phyloP scores from a whole-genome alignment of 2,113 vertebrate genomes.

The Pachyramphus minor region DNA sequence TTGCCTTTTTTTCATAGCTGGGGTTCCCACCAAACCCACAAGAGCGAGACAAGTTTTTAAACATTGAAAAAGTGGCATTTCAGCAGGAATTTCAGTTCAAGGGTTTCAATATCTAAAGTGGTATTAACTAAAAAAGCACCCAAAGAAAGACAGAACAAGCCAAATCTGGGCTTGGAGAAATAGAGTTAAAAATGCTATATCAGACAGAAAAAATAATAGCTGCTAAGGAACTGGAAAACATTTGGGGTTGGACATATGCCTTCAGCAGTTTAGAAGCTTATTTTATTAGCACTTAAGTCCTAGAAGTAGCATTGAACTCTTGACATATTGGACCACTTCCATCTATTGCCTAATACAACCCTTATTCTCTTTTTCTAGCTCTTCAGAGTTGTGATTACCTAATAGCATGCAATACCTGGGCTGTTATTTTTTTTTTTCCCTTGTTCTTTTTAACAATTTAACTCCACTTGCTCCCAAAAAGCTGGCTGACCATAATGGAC shows the following conservation, averaged over 20 bases:
- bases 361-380: not conserved
- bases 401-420: constrained; percentile 1
- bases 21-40: not conserved
- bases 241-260: constrained; percentile 31
- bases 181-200: not conserved
- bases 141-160: not conserved
- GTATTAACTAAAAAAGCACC: not conserved
- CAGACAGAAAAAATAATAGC: not conserved
- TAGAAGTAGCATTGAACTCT: constrained; percentile 62
- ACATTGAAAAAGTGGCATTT: not conserved
- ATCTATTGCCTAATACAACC: constrained; percentile 35
- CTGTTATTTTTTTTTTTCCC: not conserved
- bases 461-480: not conserved
- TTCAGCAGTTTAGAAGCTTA: constrained; percentile 50
- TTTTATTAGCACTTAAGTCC: constrained; percentile 64
- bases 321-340: constrained; percentile 47
- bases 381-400: not conserved
- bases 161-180: not conserved
- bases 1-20: not conserved
- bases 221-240: constrained; percentile 9
- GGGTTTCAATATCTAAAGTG: not conserved
- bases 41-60: not conserved
- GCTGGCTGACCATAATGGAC: not conserved
- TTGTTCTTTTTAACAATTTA: not conserved
- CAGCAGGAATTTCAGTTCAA: not conserved